A percentile compares a stretch with the other conserved stretches of the same genome.
Conservation (phyloP, 2,113 vertebrate species). For the Poeciliopsis turrubarensis region DNA sequence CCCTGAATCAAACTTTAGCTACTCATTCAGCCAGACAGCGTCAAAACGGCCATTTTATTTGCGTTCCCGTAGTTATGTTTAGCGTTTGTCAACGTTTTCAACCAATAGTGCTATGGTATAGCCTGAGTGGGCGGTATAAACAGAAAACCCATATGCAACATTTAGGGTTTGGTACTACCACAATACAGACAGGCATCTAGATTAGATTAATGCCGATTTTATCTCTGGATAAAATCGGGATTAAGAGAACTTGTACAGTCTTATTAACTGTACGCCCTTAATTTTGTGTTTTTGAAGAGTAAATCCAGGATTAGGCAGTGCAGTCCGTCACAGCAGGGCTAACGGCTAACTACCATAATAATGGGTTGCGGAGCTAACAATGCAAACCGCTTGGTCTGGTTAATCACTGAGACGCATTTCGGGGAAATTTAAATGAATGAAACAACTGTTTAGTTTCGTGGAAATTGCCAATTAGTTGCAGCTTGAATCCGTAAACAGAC, state of each 20-base stretch:
- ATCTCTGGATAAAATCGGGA: too few relatives aligned
- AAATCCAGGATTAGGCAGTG: not conserved
- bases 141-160: not conserved
- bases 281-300: not conserved
- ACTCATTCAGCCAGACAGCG: not conserved
- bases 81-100: not conserved
- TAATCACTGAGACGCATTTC: not conserved
- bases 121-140: not conserved
- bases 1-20: not conserved
- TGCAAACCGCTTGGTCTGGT: not conserved
- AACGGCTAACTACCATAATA: constrained; percentile 37
- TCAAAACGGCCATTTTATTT: accelerated
- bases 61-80: not conserved
- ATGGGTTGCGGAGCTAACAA: not conserved
- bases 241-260: accelerated
- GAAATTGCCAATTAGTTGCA: not conserved
- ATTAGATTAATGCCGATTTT: constrained; percentile 3
- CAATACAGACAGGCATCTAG: not conserved
- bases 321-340: not conserved
- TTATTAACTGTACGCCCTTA: not conserved
- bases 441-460: not conserved
- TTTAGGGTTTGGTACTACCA: not conserved
- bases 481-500: too few relatives aligned
- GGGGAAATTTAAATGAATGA: not conserved
- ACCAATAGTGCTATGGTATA: not conserved